phyloP scores from a whole-genome alignment of 2,888 invertebrate species.

The Papilio gigon region DNA sequence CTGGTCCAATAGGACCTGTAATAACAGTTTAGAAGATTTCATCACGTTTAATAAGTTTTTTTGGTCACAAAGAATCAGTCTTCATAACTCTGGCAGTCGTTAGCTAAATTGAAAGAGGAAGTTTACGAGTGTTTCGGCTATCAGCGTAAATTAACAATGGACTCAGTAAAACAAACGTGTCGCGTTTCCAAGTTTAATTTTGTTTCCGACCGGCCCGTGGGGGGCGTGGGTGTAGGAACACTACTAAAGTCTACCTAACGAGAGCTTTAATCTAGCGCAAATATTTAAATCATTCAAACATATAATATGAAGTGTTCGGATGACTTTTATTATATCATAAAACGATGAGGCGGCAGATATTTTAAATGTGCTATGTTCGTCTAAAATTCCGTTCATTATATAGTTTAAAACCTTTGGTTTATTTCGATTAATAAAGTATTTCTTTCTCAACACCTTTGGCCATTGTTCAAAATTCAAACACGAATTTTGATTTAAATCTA shows the following conservation, averaged over 20 bases:
- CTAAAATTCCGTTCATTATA: not conserved
- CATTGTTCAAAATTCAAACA: no score
- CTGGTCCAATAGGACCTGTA: no score
- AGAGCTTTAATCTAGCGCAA: constrained; percentile 9
- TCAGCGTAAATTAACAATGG: constrained; percentile 30
- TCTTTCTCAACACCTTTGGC: no score
- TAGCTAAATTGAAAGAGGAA: constrained; percentile 23
- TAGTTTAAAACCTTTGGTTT: not conserved
- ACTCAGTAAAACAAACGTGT: constrained; percentile 27
- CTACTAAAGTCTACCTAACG: constrained; percentile 2
- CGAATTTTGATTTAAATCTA: no score
- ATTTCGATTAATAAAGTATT: not conserved
- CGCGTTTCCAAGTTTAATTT: constrained; percentile 25
- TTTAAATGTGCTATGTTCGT: not conserved
- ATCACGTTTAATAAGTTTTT: constrained; percentile 1
- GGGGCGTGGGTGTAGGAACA: constrained; percentile 10
- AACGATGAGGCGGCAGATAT: not conserved
- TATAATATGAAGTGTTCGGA: not conserved
- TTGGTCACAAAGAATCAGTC: not conserved
- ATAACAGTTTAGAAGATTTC: no score
- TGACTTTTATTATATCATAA: not conserved
- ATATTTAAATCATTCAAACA: constrained; percentile 7
- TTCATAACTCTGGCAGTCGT: not conserved
- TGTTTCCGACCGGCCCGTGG: constrained; percentile 4
- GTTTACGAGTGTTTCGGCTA: constrained; percentile 26